These are phyloP conservation scores for Dexiosoma caninum DNA, from an alignment of 2,888 invertebrate species.

Conservation along the genomic window DNA sequence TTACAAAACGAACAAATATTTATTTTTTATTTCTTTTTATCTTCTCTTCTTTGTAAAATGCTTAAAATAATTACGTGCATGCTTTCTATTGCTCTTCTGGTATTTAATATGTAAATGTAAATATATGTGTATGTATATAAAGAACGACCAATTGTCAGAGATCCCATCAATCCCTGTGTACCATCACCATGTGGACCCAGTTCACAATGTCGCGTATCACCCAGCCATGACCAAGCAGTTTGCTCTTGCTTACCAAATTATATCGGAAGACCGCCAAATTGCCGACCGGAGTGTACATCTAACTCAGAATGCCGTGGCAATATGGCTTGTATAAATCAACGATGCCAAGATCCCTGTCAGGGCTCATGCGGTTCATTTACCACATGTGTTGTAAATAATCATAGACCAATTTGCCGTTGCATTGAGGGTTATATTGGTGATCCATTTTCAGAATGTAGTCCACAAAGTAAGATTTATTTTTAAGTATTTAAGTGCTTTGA, in stretches of 20 bases:
- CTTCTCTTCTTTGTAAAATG: slow-evolving; percentile 62
- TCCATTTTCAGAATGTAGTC: slow-evolving; percentile 87
- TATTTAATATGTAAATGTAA: slow-evolving; percentile 42
- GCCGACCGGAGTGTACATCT: slow-evolving; percentile 90
- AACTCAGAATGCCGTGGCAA: slow-evolving; percentile 91
- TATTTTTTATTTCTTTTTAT: slow-evolving; percentile 63
- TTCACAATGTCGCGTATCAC: slow-evolving; percentile 86
- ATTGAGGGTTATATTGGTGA: slow-evolving; percentile 88
- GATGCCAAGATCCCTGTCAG: slow-evolving; percentile 89
- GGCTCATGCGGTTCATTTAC: slow-evolving; percentile 90
- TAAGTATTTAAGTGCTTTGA: slow-evolving; percentile 26
- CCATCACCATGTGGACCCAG: slow-evolving; percentile 92
- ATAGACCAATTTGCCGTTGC: slow-evolving; percentile 90
- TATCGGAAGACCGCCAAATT: slow-evolving; percentile 90
- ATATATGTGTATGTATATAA: slow-evolving; percentile 53
- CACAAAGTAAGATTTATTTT: slow-evolving; percentile 79
- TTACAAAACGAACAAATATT: slow-evolving; percentile 38
- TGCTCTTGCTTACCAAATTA: slow-evolving; percentile 89
- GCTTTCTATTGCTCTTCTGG: slow-evolving; percentile 57
- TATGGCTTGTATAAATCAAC: slow-evolving; percentile 89
- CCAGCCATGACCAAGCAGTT: slow-evolving; percentile 83
- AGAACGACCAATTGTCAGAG: slow-evolving; percentile 72
- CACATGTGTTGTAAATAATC: slow-evolving; percentile 88
- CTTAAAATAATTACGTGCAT: slow-evolving; percentile 61
- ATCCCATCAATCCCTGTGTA: slow-evolving; percentile 84